Evolutionary conservation across 2,113 vertebrate species (phyloP).

Genomic region (Calidris pygmaea): DNA sequence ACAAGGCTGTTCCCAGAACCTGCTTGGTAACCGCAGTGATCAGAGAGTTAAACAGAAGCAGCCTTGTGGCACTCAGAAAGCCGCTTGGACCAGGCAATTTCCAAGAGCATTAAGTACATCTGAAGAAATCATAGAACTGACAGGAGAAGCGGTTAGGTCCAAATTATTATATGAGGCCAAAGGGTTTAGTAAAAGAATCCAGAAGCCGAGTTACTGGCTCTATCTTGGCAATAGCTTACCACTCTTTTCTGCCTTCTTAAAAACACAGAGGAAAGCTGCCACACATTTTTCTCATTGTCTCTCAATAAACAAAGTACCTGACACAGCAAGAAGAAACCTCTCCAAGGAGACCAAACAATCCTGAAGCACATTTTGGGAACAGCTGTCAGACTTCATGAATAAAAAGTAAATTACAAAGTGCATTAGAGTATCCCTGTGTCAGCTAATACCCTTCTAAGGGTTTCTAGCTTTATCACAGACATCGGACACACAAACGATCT

Average conservation of each 20-base stretch:
- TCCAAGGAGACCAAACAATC: neutral
- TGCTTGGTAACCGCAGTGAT: neutral
- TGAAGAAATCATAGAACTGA: neutral
- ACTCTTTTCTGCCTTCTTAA: neutral
- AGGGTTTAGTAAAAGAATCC: neutral
- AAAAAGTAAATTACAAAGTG: slow-evolving; percentile 13
- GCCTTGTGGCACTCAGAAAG: neutral
- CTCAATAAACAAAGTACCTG: neutral
- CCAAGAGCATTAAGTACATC: neutral
- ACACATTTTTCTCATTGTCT: neutral
- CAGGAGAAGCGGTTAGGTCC: neutral
- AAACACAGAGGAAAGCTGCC: neutral
- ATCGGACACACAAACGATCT: neutral
- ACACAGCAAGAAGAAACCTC: slow-evolving; percentile 4
- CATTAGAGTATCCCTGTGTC: slow-evolving; percentile 1
- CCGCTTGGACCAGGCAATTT: neutral
- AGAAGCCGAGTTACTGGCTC: neutral
- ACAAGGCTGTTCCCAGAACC: neutral
- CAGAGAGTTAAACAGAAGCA: neutral
- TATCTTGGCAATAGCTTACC: neutral
- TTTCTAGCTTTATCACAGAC: slow-evolving; percentile 21
- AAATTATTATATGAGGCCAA: neutral
- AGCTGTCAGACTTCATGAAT: slow-evolving; percentile 16
- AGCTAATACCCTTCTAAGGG: neutral
- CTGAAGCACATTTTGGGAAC: slow-evolving; percentile 13